Base-by-base conservation (phyloP, 2,888 invertebrate genomes). In the Schizotus pectinicornis region DNA sequence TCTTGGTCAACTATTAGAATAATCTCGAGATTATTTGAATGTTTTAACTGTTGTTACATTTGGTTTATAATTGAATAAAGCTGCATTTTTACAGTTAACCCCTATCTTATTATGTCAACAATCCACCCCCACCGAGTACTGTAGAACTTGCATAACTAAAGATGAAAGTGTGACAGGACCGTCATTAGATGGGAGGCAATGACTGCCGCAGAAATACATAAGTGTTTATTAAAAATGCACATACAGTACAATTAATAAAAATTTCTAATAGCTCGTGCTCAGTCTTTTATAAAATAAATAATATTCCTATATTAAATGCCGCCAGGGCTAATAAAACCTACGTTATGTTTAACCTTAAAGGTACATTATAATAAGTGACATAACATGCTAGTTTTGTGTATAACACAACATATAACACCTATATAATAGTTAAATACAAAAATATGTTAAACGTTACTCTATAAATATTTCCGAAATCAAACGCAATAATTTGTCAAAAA, bases 1-100 rank as follows among this genome's bases (percentile, higher is more conserved):
- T 77, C 76, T 77, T 75, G 76, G 75, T 77, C 75, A 76, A 77
- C 78, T 78, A 74, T 74, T 78, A 77, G 76, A 70, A 66, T 71
- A 74, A 71, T 70, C 68, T 68, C 41, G 54, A 57, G 59, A 73
- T 73, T 71, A 73, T 75, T 77, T 76, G 58, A 70, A 74, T 76
- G 76, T 77, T 76, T 75, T 76, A 74, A 75, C 76, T 77, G 76
- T 77, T 77, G 75, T 76, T 76, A 77, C 71, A 66, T 76, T 76
- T 77, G 65, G 73, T 75, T 77, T 76, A 72, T 74, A 76, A 73
- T 72, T 73, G 71, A 78, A 77, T 78, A 78, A 78, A 78, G 78
- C 78, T 77, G 77, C 78, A 78, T 78, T 78, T 78, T 78, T 78
- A 78, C 77, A 77, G 73, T 72, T 71, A 42, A 13, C 32, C 6